These are phyloP conservation scores for Macaria liturata DNA, from an alignment of 2,888 invertebrate species.

Conservation along the genomic window DNA sequence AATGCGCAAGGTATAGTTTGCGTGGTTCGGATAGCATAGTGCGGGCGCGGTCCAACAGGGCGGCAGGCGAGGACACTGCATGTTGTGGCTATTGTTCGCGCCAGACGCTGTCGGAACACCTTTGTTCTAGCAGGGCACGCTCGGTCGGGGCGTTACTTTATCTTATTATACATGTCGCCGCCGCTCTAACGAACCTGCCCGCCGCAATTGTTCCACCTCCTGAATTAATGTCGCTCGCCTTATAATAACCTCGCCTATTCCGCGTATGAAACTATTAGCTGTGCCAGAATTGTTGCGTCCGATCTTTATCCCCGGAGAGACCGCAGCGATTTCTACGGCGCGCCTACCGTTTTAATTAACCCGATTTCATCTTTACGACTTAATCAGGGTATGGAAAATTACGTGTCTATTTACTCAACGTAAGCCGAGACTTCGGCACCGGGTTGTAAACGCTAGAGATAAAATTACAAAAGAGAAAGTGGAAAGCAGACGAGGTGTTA, in stretches of 20 bases:
- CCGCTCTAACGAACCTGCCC: slow-evolving; percentile 65
- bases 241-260: slow-evolving; percentile 48
- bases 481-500: slow-evolving; percentile 37
- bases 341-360: slow-evolving; percentile 48
- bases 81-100: slow-evolving; percentile 59
- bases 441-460: slow-evolving; percentile 23
- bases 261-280: slow-evolving; percentile 40
- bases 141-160: slow-evolving; percentile 61
- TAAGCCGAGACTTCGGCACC: slow-evolving; percentile 28
- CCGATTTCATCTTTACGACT: slow-evolving; percentile 46
- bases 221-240: slow-evolving; percentile 62
- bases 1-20: slow-evolving; percentile 20
- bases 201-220: slow-evolving; percentile 63
- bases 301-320: slow-evolving; percentile 49
- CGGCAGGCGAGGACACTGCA: slow-evolving; percentile 50
- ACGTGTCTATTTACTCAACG: slow-evolving; percentile 36
- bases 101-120: slow-evolving; percentile 62
- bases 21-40: slow-evolving; percentile 25
- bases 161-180: slow-evolving; percentile 74
- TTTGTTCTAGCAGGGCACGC: slow-evolving; percentile 67
- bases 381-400: slow-evolving; percentile 42
- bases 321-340: slow-evolving; percentile 47
- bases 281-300: slow-evolving; percentile 41
- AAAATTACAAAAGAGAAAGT: slow-evolving; percentile 37
- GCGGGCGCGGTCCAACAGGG: slow-evolving; percentile 43